These are phyloP conservation scores for Ostrea denselamellosa DNA, from an alignment of 1,140 invertebrate genomes.

Conservation along the genomic window DNA sequence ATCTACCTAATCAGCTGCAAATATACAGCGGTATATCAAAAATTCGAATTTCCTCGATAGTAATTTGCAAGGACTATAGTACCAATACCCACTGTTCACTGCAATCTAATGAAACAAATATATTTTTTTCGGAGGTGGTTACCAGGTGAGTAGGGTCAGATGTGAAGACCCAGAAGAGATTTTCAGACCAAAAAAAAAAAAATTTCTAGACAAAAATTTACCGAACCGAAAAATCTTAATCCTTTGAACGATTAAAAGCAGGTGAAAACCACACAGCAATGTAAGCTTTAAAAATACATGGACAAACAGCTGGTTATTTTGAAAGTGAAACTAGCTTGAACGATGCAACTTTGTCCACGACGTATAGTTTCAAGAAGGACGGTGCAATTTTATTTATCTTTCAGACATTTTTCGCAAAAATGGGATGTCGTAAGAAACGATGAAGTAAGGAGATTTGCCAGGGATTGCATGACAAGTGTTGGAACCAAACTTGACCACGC, in stretches of 20 bases:
- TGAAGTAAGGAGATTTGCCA: constrained; percentile 69
- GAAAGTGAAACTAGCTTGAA: constrained; percentile 38
- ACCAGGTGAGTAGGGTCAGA: too few relatives aligned
- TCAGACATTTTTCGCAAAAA: constrained; percentile 37
- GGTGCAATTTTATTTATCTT: background rate
- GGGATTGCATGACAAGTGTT: constrained; percentile 71
- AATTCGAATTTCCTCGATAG: too few relatives aligned
- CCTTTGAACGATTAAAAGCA: background rate
- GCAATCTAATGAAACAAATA: too few relatives aligned
- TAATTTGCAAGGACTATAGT: too few relatives aligned
- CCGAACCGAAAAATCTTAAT: background rate
- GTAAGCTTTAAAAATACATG: background rate
- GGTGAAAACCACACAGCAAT: background rate
- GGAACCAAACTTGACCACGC: constrained; percentile 85
- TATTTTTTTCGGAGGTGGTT: too few relatives aligned
- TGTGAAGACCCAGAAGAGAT: too few relatives aligned
- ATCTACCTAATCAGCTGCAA: too few relatives aligned
- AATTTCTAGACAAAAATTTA: background rate
- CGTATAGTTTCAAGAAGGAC: constrained; percentile 5
- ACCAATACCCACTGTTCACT: too few relatives aligned
- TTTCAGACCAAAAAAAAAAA: too few relatives aligned
- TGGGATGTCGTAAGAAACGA: constrained; percentile 57
- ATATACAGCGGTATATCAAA: too few relatives aligned
- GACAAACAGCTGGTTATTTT: background rate
- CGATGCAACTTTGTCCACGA: background rate